Percentiles rank a stretch among this genome's conserved stretches.
Conservation (phyloP, 2,888 invertebrate species). For the Caenorhabditis imperialis region DNA sequence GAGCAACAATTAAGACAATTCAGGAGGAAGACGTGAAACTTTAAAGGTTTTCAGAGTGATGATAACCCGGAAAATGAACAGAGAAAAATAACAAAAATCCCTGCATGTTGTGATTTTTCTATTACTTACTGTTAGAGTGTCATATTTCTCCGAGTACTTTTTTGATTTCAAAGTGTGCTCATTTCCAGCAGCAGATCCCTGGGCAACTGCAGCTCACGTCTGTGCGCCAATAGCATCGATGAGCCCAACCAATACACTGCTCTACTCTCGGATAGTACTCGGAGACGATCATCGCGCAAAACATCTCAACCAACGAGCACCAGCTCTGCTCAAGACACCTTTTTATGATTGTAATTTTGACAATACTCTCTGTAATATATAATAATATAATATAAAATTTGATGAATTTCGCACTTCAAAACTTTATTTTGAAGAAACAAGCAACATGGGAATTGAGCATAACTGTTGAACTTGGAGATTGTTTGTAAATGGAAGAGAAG, state of each 20-base stretch:
- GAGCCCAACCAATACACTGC: constrained; percentile 74
- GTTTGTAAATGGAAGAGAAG: no score
- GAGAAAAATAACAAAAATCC: background rate
- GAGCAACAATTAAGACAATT: constrained; percentile 16
- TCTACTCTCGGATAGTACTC: constrained; percentile 69
- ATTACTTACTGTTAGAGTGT: constrained; percentile 9
- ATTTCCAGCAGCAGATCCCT: constrained; percentile 56
- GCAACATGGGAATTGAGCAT: no score
- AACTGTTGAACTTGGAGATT: no score
- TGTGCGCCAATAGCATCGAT: constrained; percentile 61
- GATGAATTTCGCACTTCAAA: background rate
- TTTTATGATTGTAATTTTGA: constrained; percentile 56
- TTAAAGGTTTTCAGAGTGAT: constrained; percentile 11
- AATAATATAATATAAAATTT: no score
- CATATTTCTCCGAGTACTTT: background rate
- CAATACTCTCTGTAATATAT: no score
- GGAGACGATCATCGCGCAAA: constrained; percentile 68
- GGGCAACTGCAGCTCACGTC: constrained; percentile 61
- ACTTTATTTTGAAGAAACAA: constrained; percentile 1
- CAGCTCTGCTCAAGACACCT: constrained; percentile 77
- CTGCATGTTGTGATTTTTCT: background rate
- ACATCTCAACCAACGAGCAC: constrained; percentile 73
- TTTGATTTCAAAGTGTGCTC: background rate
- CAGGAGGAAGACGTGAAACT: constrained; percentile 5
- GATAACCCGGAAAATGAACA: background rate